Evolutionary conservation across 2,113 vertebrate species (phyloP).

Genomic region (Mus pahari): DNA sequence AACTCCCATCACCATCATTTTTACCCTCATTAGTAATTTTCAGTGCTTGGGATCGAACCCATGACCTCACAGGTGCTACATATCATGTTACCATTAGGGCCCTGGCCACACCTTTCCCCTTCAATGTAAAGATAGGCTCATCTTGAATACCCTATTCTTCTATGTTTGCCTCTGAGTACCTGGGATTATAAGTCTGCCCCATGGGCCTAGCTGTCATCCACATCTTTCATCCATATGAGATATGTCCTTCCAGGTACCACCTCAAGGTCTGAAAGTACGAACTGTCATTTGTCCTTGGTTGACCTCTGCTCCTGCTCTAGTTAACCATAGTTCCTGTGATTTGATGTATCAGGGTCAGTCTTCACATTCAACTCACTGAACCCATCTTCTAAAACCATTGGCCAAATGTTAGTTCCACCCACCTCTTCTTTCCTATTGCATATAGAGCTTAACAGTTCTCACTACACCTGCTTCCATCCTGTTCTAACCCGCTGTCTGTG

Average conservation of each 20-base stretch:
- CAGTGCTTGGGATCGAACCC: background rate
- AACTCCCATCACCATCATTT: background rate
- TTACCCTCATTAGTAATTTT: background rate
- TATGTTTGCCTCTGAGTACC: background rate
- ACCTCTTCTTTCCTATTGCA: background rate
- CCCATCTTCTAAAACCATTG: background rate
- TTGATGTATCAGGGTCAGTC: background rate
- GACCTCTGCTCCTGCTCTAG: background rate
- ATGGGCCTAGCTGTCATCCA: background rate
- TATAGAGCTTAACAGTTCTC: background rate
- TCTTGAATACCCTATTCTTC: background rate
- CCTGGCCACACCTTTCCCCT: background rate
- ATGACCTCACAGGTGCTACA: background rate
- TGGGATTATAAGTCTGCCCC: background rate
- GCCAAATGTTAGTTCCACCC: background rate
- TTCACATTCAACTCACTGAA: background rate
- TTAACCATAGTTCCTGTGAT: background rate
- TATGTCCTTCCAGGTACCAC: background rate
- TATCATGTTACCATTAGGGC: background rate
- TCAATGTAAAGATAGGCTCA: background rate
- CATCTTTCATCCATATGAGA: background rate
- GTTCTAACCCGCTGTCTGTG: background rate
- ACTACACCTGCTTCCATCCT: background rate
- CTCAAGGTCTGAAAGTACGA: background rate
- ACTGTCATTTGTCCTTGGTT: background rate